These are phyloP conservation scores for Channa argus DNA, from an alignment of 2,113 vertebrate genomes.

Conservation along the genomic window DNA sequence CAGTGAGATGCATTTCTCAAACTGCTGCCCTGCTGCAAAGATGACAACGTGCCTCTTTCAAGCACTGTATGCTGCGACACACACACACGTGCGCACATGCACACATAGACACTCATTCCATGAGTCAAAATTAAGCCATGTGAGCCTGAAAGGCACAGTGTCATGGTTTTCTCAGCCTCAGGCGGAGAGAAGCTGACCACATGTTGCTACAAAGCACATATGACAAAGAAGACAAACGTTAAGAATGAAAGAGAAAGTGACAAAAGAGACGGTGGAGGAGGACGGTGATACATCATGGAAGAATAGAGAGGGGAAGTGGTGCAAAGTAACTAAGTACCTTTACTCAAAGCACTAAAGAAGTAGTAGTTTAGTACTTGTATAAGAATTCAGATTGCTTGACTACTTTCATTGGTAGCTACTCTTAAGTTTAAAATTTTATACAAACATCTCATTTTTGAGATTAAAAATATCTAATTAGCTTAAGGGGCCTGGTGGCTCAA, in stretches of 20 bases:
- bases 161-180: slow-evolving; percentile 63
- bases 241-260: not conserved
- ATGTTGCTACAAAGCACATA: slow-evolving; percentile 4
- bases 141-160: slow-evolving; percentile 65
- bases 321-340: not conserved
- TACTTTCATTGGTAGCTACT: too few species aligned
- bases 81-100: slow-evolving; percentile 11
- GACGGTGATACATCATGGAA: not conserved
- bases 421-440: too few species aligned
- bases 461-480: too few species aligned
- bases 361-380: too few species aligned
- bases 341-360: not conserved
- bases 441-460: too few species aligned
- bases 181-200: slow-evolving; percentile 43
- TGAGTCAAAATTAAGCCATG: slow-evolving; percentile 75
- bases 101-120: slow-evolving; percentile 23
- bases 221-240: slow-evolving; percentile 11
- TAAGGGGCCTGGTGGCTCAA: too few species aligned
- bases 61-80: slow-evolving; percentile 37
- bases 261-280: not conserved
- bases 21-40: slow-evolving; percentile 57
- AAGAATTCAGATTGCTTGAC: too few species aligned
- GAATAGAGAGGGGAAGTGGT: too few species aligned
- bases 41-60: slow-evolving; percentile 60
- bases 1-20: slow-evolving; percentile 51